These are phyloP conservation scores for Python bivittatus DNA, from an alignment of 2,113 vertebrate species.

Conservation along the genomic window DNA sequence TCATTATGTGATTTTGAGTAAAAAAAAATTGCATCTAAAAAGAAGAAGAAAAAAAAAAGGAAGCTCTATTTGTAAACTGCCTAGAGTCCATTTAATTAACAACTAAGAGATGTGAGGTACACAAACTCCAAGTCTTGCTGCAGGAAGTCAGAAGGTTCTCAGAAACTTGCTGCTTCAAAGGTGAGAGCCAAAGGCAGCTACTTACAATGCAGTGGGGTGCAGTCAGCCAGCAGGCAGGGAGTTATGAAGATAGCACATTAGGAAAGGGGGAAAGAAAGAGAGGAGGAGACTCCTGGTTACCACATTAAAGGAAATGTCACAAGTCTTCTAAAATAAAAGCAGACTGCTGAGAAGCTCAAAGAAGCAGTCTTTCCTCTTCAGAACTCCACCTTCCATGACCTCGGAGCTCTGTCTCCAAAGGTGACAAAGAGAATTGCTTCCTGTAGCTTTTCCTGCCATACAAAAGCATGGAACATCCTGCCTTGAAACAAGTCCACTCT, in stretches of 20 bases:
- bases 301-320: not conserved
- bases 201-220: constrained; percentile 47
- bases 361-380: not conserved
- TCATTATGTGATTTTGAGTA: not conserved
- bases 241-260: constrained; percentile 31
- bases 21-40: not conserved
- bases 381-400: not conserved
- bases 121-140: not conserved
- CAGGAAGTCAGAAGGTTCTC: not conserved
- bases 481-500: not conserved
- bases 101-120: not conserved
- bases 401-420: not conserved
- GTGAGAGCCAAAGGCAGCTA: constrained; percentile 28
- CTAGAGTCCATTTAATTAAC: not conserved
- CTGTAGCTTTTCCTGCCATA: not conserved
- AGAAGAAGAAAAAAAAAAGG: not conserved
- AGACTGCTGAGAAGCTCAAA: not conserved
- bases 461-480: not conserved
- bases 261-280: constrained; percentile 38
- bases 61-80: not conserved
- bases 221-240: constrained; percentile 29
- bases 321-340: not conserved
- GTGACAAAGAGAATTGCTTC: not conserved
- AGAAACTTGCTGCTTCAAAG: not conserved
- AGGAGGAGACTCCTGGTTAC: constrained; percentile 34